Base-by-base conservation (phyloP, 2,888 invertebrate genomes). In the Tetropium fuscum region DNA sequence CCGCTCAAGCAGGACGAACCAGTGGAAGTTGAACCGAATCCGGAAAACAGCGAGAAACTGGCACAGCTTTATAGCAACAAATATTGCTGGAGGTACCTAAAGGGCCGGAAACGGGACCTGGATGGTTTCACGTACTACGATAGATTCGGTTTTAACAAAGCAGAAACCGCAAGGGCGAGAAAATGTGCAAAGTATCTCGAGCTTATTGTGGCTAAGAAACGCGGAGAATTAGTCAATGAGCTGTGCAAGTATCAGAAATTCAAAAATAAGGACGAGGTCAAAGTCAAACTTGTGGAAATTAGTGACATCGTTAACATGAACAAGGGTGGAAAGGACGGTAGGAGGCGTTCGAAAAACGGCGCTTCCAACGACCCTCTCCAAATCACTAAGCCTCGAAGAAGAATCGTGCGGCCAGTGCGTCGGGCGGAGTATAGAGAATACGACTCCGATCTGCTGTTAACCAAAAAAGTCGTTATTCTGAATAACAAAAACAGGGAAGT, bases 381-480 rank as follows among this genome's bases (percentile, higher is more conserved):
- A n/a, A n/a, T n/a, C n/a, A n/a, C n/a, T n/a, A n/a, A n/a, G n/a
- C n/a, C n/a, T n/a, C n/a, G n/a, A n/a, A n/a, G n/a, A n/a, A n/a
- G n/a, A n/a, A n/a, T n/a, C n/a, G n/a, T n/a, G n/a, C n/a, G n/a
- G n/a, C n/a, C n/a, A n/a, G n/a, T n/a, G n/a, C n/a, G n/a, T n/a
- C n/a, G n/a, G n/a, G n/a, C n/a, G n/a, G n/a, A n/a, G n/a, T 32
- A 18, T 13, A 32, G 11, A 1, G 20, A 15, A 2, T 45, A 58
- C 11, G 54, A 56, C 15, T 7, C 5, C 41, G 60, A 59, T 48
- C 54, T 67, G 10, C 57, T 64, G 5, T 27, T 64, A 10, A 67
- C 67, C 8, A 64, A 61, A 19, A 67, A 65, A 48, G 61, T 67
- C 43, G 64, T 67, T 3, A 61, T 67, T 25, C 40, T 67, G 18